These are phyloP conservation scores for Ellobium chinense DNA, from an alignment of 2,888 invertebrate genomes.

Conservation along the genomic window DNA sequence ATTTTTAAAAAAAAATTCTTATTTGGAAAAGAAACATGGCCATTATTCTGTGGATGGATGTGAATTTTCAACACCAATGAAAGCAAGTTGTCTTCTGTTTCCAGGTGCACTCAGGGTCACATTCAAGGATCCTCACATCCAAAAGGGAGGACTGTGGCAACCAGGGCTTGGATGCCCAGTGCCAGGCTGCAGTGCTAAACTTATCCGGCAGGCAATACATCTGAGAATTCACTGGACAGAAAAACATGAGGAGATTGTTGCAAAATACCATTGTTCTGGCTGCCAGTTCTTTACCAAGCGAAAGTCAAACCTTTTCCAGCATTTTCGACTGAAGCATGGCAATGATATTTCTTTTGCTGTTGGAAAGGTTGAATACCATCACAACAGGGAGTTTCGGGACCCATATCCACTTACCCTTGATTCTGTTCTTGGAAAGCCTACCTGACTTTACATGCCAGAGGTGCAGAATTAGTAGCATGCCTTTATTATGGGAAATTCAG, in stretches of 20 bases:
- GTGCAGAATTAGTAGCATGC: too few relatives aligned
- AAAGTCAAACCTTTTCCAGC: conserved; percentile 37
- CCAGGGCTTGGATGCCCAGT: conserved; percentile 42
- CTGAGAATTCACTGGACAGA: conserved; percentile 42
- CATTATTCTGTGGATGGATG: too few relatives aligned
- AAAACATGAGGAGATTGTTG: conserved; percentile 41
- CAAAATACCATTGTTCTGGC: conserved; percentile 34
- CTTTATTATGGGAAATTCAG: too few relatives aligned
- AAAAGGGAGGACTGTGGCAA: conserved; percentile 23
- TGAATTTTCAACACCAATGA: too few relatives aligned
- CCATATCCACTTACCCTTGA: conserved; percentile 36
- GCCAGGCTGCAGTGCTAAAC: conserved; percentile 27
- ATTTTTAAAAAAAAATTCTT: too few relatives aligned
- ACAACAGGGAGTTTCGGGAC: conserved; percentile 35
- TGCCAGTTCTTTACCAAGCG: conserved; percentile 31
- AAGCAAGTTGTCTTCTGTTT: conserved; percentile 11
- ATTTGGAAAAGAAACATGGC: too few relatives aligned
- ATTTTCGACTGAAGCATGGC: conserved; percentile 31
- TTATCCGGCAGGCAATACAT: conserved; percentile 23
- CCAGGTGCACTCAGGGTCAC: conserved; percentile 15
- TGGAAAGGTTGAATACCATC: conserved; percentile 26
- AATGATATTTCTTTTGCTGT: conserved; percentile 8
- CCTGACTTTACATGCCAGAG: too few relatives aligned
- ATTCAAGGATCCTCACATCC: not conserved
- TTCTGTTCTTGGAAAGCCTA: conserved; percentile 1